These are phyloP conservation scores for Oncopodura yosiiana DNA, from an alignment of 1,140 invertebrate genomes.

Conservation along the genomic window DNA sequence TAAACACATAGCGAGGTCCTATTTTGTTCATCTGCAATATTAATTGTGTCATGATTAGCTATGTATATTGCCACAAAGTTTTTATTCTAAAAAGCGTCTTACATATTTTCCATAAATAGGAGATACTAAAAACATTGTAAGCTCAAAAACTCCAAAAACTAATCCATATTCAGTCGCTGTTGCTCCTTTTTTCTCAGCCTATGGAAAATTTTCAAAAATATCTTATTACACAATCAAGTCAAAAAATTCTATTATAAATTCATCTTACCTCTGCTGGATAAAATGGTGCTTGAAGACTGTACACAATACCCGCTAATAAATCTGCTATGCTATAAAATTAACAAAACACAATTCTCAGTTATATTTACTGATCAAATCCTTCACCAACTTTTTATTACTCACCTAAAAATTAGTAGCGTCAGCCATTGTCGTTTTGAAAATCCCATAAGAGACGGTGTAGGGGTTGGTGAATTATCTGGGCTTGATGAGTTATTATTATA, in stretches of 20 bases:
- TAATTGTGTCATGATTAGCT: slow-evolving; percentile 1
- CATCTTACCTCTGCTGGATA: slow-evolving; percentile 34
- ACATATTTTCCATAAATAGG: slow-evolving; percentile 78
- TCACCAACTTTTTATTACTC: too few species aligned
- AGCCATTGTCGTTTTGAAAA: slow-evolving; percentile 1
- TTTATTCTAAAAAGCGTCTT: slow-evolving; percentile 34
- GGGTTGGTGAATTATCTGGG: too few species aligned
- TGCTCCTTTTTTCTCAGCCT: slow-evolving; percentile 73
- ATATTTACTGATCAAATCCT: too few species aligned
- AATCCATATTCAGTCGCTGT: slow-evolving; percentile 76
- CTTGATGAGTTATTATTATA: too few species aligned
- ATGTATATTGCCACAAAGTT: neutral
- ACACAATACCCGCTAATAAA: slow-evolving; percentile 16
- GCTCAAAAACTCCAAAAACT: slow-evolving; percentile 84
- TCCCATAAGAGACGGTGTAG: too few species aligned
- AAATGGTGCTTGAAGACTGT: slow-evolving; percentile 21
- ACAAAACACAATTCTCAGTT: too few species aligned
- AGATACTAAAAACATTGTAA: slow-evolving; percentile 79
- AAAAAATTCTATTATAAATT: slow-evolving; percentile 16
- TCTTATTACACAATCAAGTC: neutral
- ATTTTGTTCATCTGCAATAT: slow-evolving; percentile 57
- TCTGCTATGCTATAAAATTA: too few species aligned
- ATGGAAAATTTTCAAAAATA: neutral
- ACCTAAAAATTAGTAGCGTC: neutral
- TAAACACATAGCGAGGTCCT: slow-evolving; percentile 75